Percentiles rank a stretch among this genome's conserved stretches.
Evolutionary conservation across 2,888 invertebrate genomes (phyloP).

Genomic region (Chaitophorus viminalis): DNA sequence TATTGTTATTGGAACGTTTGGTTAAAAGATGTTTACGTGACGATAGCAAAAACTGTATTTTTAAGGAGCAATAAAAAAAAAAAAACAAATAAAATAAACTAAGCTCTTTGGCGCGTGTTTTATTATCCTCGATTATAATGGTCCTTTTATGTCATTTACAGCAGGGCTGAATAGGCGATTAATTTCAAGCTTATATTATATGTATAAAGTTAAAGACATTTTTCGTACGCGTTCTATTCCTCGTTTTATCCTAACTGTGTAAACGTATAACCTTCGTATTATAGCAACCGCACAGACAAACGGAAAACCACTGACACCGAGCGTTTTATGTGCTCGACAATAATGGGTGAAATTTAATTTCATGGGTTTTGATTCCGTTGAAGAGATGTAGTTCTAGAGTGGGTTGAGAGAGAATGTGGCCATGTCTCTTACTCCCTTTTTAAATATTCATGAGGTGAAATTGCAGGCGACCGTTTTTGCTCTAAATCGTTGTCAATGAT

Average conservation of each 20-base stretch:
- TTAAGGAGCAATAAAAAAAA: constrained; percentile 24
- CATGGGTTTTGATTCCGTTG: constrained; percentile 55
- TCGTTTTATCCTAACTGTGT: not conserved
- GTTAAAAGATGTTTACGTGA: constrained; percentile 23
- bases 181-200: constrained; percentile 42
- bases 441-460: constrained; percentile 56
- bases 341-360: constrained; percentile 57
- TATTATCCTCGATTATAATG: constrained; percentile 35
- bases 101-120: constrained; percentile 37
- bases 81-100: constrained; percentile 21
- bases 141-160: constrained; percentile 37
- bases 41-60: constrained; percentile 3
- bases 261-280: constrained; percentile 29
- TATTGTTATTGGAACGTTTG: not conserved
- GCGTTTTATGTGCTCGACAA: constrained; percentile 39
- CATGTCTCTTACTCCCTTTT: constrained; percentile 2
- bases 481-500: constrained; percentile 10
- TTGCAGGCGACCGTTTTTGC: constrained; percentile 24
- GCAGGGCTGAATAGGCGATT: constrained; percentile 36
- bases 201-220: constrained; percentile 53
- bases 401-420: constrained; percentile 13
- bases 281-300: constrained; percentile 12
- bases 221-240: not conserved
- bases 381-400: constrained; percentile 34
- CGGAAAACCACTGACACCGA: constrained; percentile 23